These are phyloP conservation scores for Amblyornis subalaris DNA, from an alignment of 2,113 vertebrate species.

Conservation along the genomic window DNA sequence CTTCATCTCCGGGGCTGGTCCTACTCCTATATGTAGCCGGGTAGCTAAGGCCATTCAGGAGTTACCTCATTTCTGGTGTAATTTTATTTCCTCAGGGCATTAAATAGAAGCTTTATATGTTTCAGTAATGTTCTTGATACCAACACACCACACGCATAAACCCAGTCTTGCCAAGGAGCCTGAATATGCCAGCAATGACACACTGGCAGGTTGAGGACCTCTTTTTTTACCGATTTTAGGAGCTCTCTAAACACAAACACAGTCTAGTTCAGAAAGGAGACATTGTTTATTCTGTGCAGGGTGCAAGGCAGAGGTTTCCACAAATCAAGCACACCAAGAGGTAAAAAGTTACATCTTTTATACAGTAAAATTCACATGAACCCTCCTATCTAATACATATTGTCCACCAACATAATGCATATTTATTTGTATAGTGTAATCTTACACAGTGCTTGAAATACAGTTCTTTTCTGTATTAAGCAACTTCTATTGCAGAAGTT, in stretches of 20 bases:
- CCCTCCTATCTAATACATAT: not conserved
- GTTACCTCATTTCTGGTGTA: not conserved
- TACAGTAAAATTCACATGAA: not conserved
- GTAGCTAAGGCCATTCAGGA: not conserved
- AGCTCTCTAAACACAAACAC: not conserved
- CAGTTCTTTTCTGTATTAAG: not conserved
- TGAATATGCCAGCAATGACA: too few species aligned
- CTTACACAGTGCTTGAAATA: not conserved
- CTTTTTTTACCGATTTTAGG: not conserved
- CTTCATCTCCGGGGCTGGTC: too few species aligned
- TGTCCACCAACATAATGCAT: not conserved
- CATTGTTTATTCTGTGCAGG: not conserved
- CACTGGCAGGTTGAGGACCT: not conserved
- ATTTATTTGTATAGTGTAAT: not conserved
- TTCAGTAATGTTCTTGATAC: not conserved
- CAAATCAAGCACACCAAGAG: not conserved
- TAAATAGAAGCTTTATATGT: not conserved
- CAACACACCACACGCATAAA: not conserved
- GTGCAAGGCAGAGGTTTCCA: not conserved
- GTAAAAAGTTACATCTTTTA: not conserved
- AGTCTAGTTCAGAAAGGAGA: not conserved
- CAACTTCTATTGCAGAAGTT: not conserved
- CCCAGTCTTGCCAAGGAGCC: not conserved
- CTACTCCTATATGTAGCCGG: rapidly evolving
- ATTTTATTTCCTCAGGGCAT: not conserved